phyloP scores from a whole-genome alignment of 2,797 vertebrate species.

The Hemibagrus guttatus region DNA sequence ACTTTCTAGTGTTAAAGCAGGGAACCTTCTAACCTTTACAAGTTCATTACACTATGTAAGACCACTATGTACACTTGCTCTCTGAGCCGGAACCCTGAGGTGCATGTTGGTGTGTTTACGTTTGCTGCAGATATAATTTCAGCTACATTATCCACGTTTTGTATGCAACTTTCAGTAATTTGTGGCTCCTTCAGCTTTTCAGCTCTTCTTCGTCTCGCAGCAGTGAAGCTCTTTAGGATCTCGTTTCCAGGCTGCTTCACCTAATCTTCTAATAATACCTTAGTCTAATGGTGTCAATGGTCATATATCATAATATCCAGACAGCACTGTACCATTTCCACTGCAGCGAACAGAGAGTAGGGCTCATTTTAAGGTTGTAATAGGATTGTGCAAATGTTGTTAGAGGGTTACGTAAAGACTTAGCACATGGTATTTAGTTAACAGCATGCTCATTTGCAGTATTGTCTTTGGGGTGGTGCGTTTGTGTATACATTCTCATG shows the following conservation, averaged over 20 bases:
- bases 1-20: not conserved
- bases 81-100: slow-evolving; percentile 25
- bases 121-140: slow-evolving; percentile 72
- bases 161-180: slow-evolving; percentile 79
- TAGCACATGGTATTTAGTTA: slow-evolving; percentile 6
- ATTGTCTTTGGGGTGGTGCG: not conserved
- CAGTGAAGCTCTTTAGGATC: slow-evolving; percentile 69
- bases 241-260: slow-evolving; percentile 65
- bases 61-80: not conserved
- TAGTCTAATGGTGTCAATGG: slow-evolving; percentile 81
- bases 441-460: not conserved
- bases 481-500: not conserved
- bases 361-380: slow-evolving; percentile 19
- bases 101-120: slow-evolving; percentile 38
- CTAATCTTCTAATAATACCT: slow-evolving; percentile 83
- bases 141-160: slow-evolving; percentile 87
- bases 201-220: slow-evolving; percentile 36
- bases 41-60: not conserved
- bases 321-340: slow-evolving; percentile 11
- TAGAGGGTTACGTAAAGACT: not conserved
- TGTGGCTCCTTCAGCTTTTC: slow-evolving; percentile 72
- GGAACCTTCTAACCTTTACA: not conserved
- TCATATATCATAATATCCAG: slow-evolving; percentile 67
- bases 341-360: slow-evolving; percentile 15
- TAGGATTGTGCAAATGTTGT: slow-evolving; percentile 1